Conservation (phyloP, 92 coral and sea anemone genomes). For the Anthopleura xanthogrammica region DNA sequence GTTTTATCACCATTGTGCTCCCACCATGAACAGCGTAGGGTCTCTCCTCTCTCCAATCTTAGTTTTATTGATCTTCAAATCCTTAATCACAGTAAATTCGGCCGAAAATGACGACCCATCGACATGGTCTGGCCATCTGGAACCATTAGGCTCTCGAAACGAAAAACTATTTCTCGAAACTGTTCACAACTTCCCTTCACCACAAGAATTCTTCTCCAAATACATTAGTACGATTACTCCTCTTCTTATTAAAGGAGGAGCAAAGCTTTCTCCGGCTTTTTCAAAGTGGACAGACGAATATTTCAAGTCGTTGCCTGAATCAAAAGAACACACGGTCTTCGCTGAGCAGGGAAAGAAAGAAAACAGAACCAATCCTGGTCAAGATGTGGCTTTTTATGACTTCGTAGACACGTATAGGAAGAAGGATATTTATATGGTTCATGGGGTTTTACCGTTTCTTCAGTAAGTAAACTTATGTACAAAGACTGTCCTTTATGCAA, state of each 20-base stretch:
- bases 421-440: conserved; percentile 92
- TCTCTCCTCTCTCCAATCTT: background rate
- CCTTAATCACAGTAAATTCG: background rate
- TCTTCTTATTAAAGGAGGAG: conserved; percentile 83
- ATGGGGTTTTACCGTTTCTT: conserved; percentile 85
- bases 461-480: conserved; percentile 66
- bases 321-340: conserved; percentile 49
- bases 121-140: conserved; percentile 82
- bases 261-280: conserved; percentile 85
- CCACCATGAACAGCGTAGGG: background rate
- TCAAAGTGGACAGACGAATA: conserved; percentile 85
- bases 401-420: conserved; percentile 65
- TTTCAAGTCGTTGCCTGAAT: conserved; percentile 67
- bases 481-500: background rate
- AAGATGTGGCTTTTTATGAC: conserved; percentile 64
- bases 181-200: conserved; percentile 61
- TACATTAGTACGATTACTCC: conserved; percentile 73
- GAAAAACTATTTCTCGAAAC: conserved; percentile 54
- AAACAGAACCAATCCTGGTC: conserved; percentile 72
- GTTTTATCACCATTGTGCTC: background rate
- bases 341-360: conserved; percentile 96
- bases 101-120: conserved; percentile 40
- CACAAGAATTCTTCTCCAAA: conserved; percentile 71
- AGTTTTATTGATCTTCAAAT: conserved; percentile 1
- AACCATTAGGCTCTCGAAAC: conserved; percentile 78